These are phyloP conservation scores for Dreissena rostriformis DNA, from an alignment of 1,140 invertebrate species.

Conservation along the genomic window DNA sequence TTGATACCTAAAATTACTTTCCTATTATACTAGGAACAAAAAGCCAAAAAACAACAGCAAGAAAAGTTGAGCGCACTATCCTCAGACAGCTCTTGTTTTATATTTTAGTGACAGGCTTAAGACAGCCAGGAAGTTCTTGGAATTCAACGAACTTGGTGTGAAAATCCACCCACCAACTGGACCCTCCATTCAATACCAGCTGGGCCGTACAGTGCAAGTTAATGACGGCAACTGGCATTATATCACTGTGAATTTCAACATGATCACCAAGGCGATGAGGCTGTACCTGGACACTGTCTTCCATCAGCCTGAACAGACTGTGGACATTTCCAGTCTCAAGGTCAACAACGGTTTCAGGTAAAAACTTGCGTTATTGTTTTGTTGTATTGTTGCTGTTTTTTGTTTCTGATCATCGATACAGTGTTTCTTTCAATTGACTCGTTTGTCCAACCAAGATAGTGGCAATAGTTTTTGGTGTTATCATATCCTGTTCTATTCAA, in stretches of 20 bases:
- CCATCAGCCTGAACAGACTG: neutral
- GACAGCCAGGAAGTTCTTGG: slow-evolving; percentile 40
- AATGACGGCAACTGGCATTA: slow-evolving; percentile 71
- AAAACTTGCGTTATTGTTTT: too few relatives aligned
- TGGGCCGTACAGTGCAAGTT: slow-evolving; percentile 6
- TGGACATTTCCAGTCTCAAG: neutral
- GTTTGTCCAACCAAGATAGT: too few relatives aligned
- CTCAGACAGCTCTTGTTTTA: neutral
- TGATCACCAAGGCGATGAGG: slow-evolving; percentile 20
- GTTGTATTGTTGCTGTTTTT: too few relatives aligned
- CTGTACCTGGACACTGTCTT: slow-evolving; percentile 56
- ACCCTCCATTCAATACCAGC: neutral
- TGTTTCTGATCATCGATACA: too few relatives aligned
- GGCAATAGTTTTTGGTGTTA: too few relatives aligned
- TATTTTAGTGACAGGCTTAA: slow-evolving; percentile 31
- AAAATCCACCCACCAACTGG: slow-evolving; percentile 35
- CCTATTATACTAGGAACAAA: too few relatives aligned
- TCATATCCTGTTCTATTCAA: too few relatives aligned
- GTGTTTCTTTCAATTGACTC: too few relatives aligned
- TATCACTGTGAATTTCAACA: slow-evolving; percentile 59
- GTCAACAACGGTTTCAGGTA: slow-evolving; percentile 7
- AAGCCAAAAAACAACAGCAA: too few relatives aligned
- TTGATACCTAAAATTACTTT: too few relatives aligned
- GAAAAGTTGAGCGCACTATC: too few relatives aligned
- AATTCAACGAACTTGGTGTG: slow-evolving; percentile 61